These are phyloP conservation scores for Microtus montanus DNA, from an alignment of 2,113 vertebrate genomes.

Conservation along the genomic window DNA sequence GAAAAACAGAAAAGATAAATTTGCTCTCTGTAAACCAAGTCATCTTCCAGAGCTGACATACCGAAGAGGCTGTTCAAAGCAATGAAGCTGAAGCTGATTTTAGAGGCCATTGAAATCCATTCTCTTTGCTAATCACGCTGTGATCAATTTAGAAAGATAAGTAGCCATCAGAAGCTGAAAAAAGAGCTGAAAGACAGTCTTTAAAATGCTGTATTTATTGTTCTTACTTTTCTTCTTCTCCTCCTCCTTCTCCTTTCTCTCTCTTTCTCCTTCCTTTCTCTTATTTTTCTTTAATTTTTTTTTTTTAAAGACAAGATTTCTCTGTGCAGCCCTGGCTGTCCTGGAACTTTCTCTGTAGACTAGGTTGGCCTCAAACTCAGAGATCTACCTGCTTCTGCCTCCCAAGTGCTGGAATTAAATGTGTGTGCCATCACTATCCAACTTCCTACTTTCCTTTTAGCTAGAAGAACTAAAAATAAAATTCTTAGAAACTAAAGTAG, in stretches of 20 bases:
- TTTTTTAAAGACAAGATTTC: not conserved
- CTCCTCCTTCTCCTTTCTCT: too few species aligned
- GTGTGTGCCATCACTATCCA: not conserved
- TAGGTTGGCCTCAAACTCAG: not conserved
- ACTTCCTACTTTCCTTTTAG: constrained; percentile 45
- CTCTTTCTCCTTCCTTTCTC: too few species aligned
- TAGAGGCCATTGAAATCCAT: constrained; percentile 53
- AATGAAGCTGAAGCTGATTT: constrained; percentile 65
- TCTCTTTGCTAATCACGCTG: constrained; percentile 45
- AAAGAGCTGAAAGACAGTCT: not conserved
- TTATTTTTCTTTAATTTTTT: not conserved
- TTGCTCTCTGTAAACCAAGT: constrained; percentile 64
- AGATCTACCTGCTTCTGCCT: not conserved
- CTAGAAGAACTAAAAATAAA: constrained; percentile 11
- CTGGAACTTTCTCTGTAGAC: not conserved
- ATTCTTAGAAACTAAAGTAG: not conserved
- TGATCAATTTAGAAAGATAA: constrained; percentile 72
- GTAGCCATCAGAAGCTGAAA: constrained; percentile 42
- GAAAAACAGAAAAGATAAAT: constrained; percentile 59
- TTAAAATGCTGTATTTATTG: constrained; percentile 58
- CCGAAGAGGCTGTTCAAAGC: constrained; percentile 51
- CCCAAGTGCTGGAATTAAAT: not conserved
- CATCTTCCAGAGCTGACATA: constrained; percentile 38
- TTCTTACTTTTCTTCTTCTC: not conserved
- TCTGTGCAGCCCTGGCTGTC: not conserved